Evolutionary conservation across 2,113 vertebrate species (phyloP).

Genomic region (Phodopus roborovskii): DNA sequence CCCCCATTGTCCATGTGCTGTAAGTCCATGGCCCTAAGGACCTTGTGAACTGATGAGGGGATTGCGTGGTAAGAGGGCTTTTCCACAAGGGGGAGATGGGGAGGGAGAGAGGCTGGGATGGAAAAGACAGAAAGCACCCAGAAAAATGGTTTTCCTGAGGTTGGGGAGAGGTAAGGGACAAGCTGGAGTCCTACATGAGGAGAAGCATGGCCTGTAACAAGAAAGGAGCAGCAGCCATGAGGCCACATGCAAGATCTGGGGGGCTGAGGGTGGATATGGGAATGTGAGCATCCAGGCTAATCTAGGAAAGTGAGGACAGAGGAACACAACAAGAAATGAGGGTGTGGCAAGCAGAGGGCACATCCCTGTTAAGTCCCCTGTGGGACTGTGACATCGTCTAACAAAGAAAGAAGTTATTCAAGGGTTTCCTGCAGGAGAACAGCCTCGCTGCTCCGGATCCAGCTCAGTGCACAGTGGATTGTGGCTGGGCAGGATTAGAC

Average conservation of each 20-base stretch:
- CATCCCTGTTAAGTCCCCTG: neutral
- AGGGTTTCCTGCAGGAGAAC: neutral
- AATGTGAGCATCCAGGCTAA: neutral
- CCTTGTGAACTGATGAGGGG: neutral
- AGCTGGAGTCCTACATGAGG: no score
- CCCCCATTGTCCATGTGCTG: neutral
- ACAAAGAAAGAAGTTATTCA: neutral
- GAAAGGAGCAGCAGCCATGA: neutral
- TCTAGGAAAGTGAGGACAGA: neutral
- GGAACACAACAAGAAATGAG: neutral
- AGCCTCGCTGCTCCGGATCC: fast-evolving
- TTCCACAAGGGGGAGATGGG: fast-evolving
- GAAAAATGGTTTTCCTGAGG: neutral
- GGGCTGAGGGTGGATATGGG: neutral
- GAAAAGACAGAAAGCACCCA: neutral
- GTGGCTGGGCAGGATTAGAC: no score
- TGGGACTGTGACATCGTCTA: neutral
- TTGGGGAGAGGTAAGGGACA: neutral
- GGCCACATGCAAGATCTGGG: neutral
- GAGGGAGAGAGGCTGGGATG: neutral
- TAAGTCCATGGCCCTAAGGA: neutral
- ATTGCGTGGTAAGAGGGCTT: neutral
- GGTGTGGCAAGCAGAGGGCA: no score
- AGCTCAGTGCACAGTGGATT: neutral
- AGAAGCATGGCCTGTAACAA: neutral